Evolutionary conservation across 2,113 vertebrate species (phyloP), one percentile per base, ranked within the genome.

Genomic region (Malurus cyaneus): DNA sequence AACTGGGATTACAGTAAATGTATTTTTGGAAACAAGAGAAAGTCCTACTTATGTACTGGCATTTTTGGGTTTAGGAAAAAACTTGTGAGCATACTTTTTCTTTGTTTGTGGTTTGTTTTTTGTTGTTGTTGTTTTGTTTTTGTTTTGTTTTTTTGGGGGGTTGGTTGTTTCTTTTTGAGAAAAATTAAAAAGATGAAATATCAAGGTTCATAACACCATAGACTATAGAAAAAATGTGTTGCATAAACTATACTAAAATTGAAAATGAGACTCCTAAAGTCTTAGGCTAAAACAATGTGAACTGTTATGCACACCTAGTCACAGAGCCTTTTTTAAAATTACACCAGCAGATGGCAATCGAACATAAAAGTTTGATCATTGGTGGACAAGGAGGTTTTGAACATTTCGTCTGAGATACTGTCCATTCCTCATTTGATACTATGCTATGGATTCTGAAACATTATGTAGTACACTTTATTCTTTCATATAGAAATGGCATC

Each of bases 271-370:
- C 4, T 65, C 5, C 6, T 5, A 10, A 1, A 66, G 15, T 66
- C 8, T 50, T 47, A 34, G 5, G 32, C 46, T 46, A 65, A 86
- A 82, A 41, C 69, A 80, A 29, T 17, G 14, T 4, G 18, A 26
- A 49, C 18, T 6, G 11, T 46, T 71, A 4, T 3, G 29, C 11
- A 74, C 52, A 23, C 6, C 6, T 34, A 19, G 17, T 26, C 17
- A 20, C 18, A 69, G 11, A 19, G 0, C 16, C 12, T 69, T 42
- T 84, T 78, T 59, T 11, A 61, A 54, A 1, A 0, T 9, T 16
- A 1, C 6, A 71, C 96, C 98, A 96, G 90, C 89, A 98, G 98
- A 80, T 96, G 98, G 97, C 97, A 56, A 18, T 73, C 80, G 95
- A 89, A 89, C 83, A 97, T 81, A 94, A 93, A 74, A 19, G 47